Evolutionary conservation across 92 coral and sea anemone genomes (phyloP).

Genomic region (Blastomussa wellsi): DNA sequence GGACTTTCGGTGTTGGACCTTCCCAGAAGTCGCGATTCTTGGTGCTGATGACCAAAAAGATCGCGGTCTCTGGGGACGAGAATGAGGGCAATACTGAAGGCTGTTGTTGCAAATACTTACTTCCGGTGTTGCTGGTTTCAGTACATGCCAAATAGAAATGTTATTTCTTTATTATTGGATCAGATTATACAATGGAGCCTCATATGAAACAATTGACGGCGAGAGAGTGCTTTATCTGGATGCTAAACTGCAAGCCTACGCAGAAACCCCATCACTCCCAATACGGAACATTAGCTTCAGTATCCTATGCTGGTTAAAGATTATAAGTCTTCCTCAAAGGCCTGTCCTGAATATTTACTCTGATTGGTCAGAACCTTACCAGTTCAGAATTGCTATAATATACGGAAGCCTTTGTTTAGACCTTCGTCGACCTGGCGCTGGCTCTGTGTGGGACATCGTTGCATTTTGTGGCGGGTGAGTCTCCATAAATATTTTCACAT

Average conservation of each 20-base stretch:
- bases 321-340: not conserved
- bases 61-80: too few species aligned
- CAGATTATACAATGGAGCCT: not conserved
- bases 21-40: too few species aligned
- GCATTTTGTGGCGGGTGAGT: not conserved
- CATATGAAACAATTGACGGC: not conserved
- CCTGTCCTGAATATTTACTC: slow-evolving; percentile 16
- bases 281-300: slow-evolving; percentile 24
- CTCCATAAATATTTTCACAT: not conserved
- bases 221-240: not conserved
- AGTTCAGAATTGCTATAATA: slow-evolving; percentile 13
- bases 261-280: slow-evolving; percentile 38
- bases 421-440: slow-evolving; percentile 9
- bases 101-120: too few species aligned
- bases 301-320: slow-evolving; percentile 27
- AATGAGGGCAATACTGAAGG: too few species aligned
- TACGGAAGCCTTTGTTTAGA: not conserved
- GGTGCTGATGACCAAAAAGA: too few species aligned
- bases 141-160: not conserved
- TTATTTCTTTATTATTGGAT: not conserved
- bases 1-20: too few species aligned
- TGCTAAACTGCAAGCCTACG: not conserved
- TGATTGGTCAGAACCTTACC: slow-evolving; percentile 21
- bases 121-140: too few species aligned
- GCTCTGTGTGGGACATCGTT: not conserved